Evolutionary conservation across 1,140 invertebrate genomes (phyloP).

Genomic region (Oncopodura yosiiana): DNA sequence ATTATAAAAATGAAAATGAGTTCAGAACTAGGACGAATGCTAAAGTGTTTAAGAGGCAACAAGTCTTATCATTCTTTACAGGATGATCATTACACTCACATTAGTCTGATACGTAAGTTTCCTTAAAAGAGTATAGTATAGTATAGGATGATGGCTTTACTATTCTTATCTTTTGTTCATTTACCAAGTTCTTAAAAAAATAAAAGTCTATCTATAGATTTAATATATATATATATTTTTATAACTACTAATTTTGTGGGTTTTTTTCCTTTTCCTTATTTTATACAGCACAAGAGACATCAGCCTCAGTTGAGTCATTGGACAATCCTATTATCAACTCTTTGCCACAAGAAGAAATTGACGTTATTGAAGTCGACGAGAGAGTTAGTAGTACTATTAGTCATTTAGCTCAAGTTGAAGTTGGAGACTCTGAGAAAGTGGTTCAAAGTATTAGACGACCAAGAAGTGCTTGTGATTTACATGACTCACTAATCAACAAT

Average conservation of each 20-base stretch:
- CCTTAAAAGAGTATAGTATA: not conserved
- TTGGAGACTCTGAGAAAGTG: not conserved
- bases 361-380: not conserved
- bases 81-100: slow-evolving; percentile 34
- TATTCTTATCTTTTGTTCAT: no score
- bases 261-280: not conserved
- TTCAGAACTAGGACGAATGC: slow-evolving; percentile 33
- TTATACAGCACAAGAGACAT: slow-evolving; percentile 17
- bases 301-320: slow-evolving; percentile 23
- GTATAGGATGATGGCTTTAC: not conserved
- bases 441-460: slow-evolving; percentile 10
- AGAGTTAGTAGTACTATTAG: not conserved
- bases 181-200: not conserved
- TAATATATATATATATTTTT: not conserved
- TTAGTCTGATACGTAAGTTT: slow-evolving; percentile 35
- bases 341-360: not conserved
- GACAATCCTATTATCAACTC: slow-evolving; percentile 4
- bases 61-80: slow-evolving; percentile 35
- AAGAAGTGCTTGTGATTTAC: slow-evolving; percentile 23
- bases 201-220: not conserved
- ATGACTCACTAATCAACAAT: slow-evolving; percentile 16
- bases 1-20: slow-evolving; percentile 33
- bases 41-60: slow-evolving; percentile 35
- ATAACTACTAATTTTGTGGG: not conserved
- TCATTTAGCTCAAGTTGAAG: not conserved